Evolutionary conservation across 1,140 invertebrate genomes (phyloP).

Genomic region (Harlomillsia oculata): DNA sequence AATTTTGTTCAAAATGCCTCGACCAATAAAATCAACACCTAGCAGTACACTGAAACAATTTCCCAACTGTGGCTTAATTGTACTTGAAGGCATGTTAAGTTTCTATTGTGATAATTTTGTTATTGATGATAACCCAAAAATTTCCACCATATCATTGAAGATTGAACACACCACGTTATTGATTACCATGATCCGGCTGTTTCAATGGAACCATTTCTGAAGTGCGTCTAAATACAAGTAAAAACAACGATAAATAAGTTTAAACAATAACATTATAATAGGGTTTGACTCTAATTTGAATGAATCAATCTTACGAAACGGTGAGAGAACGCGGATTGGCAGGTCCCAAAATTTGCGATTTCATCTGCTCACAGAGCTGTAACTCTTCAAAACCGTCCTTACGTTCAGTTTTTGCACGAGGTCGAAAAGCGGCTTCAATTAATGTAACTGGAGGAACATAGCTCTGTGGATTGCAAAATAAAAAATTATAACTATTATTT

Average conservation of each 20-base stretch:
- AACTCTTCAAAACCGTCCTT: conserved; percentile 25
- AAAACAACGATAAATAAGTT: neutral
- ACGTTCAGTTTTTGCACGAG: conserved; percentile 13
- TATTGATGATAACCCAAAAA: neutral
- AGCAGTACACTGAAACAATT: too few relatives aligned
- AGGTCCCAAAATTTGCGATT: conserved; percentile 16
- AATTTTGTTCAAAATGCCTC: too few relatives aligned
- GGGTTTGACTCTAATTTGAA: neutral
- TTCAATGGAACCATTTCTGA: conserved; percentile 7
- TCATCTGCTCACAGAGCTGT: conserved; percentile 4
- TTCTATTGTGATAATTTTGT: neutral
- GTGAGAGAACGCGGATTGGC: neutral
- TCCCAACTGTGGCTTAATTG: neutral
- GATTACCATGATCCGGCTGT: too few relatives aligned
- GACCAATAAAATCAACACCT: too few relatives aligned
- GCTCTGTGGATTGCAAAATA: conserved; percentile 14
- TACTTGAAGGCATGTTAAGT: neutral
- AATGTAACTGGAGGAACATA: conserved; percentile 63
- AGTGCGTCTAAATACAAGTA: neutral
- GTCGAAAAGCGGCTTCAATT: conserved; percentile 54
- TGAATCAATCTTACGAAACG: neutral
- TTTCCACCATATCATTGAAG: too few relatives aligned
- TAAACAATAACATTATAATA: neutral
- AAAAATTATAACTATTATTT: conserved; percentile 6
- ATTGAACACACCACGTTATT: too few relatives aligned